phyloP scores from a whole-genome alignment of 2,797 vertebrate genomes.

The Premnoplex brunnescens region DNA sequence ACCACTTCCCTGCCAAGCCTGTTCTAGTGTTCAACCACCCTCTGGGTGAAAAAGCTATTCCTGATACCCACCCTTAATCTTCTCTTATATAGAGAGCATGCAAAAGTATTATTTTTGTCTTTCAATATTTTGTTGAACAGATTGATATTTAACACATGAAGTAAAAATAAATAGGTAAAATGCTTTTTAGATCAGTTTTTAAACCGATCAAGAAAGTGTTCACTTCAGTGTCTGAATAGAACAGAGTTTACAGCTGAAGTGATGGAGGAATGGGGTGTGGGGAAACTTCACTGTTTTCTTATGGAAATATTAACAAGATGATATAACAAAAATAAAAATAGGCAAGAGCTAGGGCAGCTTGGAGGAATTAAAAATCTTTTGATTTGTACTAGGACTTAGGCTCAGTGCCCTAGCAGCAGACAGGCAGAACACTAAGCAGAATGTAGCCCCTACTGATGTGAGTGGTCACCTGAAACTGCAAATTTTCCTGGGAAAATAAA shows the following conservation, averaged over 20 bases:
- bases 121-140: not conserved
- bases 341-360: not conserved
- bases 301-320: not conserved
- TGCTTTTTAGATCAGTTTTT: not conserved
- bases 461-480: not conserved
- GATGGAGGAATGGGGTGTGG: accelerated
- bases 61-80: not conserved
- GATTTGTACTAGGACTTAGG: not conserved
- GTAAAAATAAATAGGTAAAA: not conserved
- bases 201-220: not conserved
- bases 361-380: not conserved
- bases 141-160: not conserved
- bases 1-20: not conserved
- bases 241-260: not conserved
- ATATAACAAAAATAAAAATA: not conserved
- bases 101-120: not conserved
- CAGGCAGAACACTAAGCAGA: not conserved
- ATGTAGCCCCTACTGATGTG: not conserved
- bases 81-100: not conserved
- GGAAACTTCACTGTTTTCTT: not conserved
- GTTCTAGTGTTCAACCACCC: not conserved
- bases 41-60: not conserved
- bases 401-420: not conserved
- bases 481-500: not conserved
- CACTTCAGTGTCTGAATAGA: not conserved